These are phyloP conservation scores for Calliphora vicina DNA, from an alignment of 1,140 invertebrate species.

Conservation along the genomic window DNA sequence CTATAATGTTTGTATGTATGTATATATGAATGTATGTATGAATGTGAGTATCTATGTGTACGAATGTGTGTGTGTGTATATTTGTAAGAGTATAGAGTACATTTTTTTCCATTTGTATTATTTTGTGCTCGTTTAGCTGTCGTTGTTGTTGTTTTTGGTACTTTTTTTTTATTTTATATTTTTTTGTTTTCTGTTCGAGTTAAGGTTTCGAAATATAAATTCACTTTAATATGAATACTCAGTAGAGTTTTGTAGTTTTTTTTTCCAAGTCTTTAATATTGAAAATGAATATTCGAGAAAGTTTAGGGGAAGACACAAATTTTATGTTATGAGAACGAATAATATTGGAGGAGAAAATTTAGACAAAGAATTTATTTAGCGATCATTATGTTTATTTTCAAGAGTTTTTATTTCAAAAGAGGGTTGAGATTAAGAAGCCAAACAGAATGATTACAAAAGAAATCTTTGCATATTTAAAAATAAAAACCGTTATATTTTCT, in stretches of 20 bases:
- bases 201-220: conserved; percentile 32
- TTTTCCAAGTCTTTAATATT: conserved; percentile 7
- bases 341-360: not conserved
- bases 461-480: too few species aligned
- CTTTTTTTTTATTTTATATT: not conserved
- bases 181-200: conserved; percentile 31
- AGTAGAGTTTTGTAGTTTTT: conserved; percentile 12
- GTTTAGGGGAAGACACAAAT: not conserved
- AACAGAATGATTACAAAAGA: too few species aligned
- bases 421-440: too few species aligned
- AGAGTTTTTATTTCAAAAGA: too few species aligned
- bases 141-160: not conserved
- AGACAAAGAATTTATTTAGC: not conserved
- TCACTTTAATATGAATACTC: conserved; percentile 32
- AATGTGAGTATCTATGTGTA: not conserved
- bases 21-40: not conserved
- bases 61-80: not conserved
- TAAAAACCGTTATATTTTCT: too few species aligned
- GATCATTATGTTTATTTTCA: not conserved
- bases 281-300: conserved; percentile 6
- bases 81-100: not conserved
- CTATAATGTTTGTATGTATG: not conserved
- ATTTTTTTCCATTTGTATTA: conserved; percentile 29
- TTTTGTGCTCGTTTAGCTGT: conserved; percentile 28
- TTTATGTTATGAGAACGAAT: not conserved